Percentiles rank a stretch among this genome's conserved stretches.
Evolutionary conservation across 2,113 vertebrate genomes (phyloP).

Genomic region (Microcebus tavaratra): DNA sequence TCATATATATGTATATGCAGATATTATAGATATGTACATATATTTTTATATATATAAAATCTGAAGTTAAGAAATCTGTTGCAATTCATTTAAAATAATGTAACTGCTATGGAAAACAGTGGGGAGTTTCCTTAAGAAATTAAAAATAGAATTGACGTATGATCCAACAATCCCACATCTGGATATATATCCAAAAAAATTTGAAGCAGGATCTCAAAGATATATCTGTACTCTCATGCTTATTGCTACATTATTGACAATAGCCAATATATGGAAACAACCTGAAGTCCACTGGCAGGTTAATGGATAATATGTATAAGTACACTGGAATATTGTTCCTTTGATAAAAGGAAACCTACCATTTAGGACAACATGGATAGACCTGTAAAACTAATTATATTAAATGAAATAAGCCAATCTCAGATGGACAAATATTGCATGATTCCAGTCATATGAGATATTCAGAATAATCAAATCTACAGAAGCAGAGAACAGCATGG

Average conservation of each 20-base stretch:
- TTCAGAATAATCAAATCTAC: neutral
- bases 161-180: neutral
- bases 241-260: neutral
- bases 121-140: neutral
- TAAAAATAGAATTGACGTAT: neutral
- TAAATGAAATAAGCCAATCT: neutral
- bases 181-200: neutral
- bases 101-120: neutral
- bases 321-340: neutral
- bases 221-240: neutral
- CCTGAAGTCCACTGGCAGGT: neutral
- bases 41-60: too few relatives aligned
- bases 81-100: neutral
- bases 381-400: neutral
- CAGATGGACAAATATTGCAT: neutral
- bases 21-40: too few relatives aligned
- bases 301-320: neutral
- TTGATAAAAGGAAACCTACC: neutral
- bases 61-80: neutral
- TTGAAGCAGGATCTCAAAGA: neutral
- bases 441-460: neutral
- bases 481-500: neutral
- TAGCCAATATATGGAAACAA: neutral
- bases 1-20: neutral
- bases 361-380: neutral